phyloP scores from a whole-genome alignment of 2,888 invertebrate genomes.

The Sclerodermus sp. region DNA sequence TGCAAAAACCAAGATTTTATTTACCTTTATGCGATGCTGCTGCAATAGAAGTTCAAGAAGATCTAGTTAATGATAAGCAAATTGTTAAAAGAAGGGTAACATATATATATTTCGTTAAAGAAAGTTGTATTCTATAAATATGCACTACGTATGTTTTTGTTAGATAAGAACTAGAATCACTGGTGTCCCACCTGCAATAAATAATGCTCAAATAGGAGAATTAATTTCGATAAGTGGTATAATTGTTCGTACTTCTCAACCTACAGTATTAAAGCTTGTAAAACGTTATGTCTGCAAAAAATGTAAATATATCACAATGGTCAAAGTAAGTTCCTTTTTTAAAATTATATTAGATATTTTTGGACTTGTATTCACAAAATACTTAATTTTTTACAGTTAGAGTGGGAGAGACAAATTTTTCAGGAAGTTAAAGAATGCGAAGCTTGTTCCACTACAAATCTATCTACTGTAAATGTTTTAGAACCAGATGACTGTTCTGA shows the following conservation, averaged over 20 bases:
- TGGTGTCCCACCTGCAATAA: constrained; percentile 64
- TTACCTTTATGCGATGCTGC: constrained; percentile 68
- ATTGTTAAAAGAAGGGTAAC: constrained; percentile 62
- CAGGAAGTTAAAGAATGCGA: constrained; percentile 42
- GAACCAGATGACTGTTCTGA: constrained; percentile 72
- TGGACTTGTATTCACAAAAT: too few relatives aligned
- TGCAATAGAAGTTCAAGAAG: constrained; percentile 65
- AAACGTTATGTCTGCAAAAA: constrained; percentile 75
- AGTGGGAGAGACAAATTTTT: constrained; percentile 50
- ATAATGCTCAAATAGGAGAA: constrained; percentile 52
- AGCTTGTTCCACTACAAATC: constrained; percentile 38
- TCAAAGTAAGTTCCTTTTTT: constrained; percentile 62
- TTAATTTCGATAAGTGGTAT: constrained; percentile 65
- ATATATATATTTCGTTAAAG: neutral
- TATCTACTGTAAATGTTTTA: constrained; percentile 60
- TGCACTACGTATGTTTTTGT: neutral
- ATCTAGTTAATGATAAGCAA: constrained; percentile 57
- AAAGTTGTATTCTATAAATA: neutral
- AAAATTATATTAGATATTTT: too few relatives aligned
- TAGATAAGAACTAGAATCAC: constrained; percentile 47
- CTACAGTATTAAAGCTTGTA: constrained; percentile 76
- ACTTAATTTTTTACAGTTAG: constrained; percentile 40
- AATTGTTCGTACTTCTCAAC: constrained; percentile 73
- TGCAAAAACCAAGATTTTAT: constrained; percentile 66
- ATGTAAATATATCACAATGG: constrained; percentile 69